Conservation (phyloP, 2,113 vertebrate genomes). For the Corythoichthys haematopterus region DNA sequence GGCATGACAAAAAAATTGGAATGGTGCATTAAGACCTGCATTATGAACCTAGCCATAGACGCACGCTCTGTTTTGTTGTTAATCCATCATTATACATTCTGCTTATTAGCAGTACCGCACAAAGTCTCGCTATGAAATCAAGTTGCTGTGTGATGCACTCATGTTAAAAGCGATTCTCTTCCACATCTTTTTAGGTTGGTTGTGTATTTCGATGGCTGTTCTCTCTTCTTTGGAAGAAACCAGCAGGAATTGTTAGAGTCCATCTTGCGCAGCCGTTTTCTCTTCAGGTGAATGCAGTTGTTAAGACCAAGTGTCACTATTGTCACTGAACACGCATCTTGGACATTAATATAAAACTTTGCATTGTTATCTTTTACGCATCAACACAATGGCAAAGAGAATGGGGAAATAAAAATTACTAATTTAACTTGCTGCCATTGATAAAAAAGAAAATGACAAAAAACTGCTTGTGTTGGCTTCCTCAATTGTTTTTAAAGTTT, state of each 20-base stretch:
- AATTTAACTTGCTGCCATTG: too few relatives aligned
- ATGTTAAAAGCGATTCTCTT: slow-evolving; percentile 18
- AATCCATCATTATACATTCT: slow-evolving; percentile 31
- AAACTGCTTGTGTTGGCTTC: too few relatives aligned
- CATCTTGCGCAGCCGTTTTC: slow-evolving; percentile 87
- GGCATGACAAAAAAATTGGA: too few relatives aligned
- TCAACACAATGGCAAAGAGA: too few relatives aligned
- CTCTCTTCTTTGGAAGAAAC: slow-evolving; percentile 36
- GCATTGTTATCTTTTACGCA: too few relatives aligned
- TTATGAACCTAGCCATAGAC: too few relatives aligned
- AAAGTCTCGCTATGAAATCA: slow-evolving; percentile 26
- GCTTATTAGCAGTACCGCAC: slow-evolving; percentile 36
- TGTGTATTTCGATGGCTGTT: slow-evolving; percentile 39
- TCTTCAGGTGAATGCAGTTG: slow-evolving; percentile 72
- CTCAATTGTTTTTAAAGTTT: not conserved
- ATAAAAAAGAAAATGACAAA: too few relatives aligned
- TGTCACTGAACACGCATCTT: too few relatives aligned
- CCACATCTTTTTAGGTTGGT: slow-evolving; percentile 46
- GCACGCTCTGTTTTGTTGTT: slow-evolving; percentile 2
- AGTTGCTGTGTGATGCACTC: slow-evolving; percentile 8
- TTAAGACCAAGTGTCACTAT: not conserved
- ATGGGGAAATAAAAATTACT: too few relatives aligned
- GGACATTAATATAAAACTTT: too few relatives aligned
- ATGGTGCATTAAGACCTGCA: too few relatives aligned
- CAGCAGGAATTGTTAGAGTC: slow-evolving; percentile 69